Conservation (phyloP, 2,797 vertebrate genomes). For the Mormyrus proboscirostris region DNA sequence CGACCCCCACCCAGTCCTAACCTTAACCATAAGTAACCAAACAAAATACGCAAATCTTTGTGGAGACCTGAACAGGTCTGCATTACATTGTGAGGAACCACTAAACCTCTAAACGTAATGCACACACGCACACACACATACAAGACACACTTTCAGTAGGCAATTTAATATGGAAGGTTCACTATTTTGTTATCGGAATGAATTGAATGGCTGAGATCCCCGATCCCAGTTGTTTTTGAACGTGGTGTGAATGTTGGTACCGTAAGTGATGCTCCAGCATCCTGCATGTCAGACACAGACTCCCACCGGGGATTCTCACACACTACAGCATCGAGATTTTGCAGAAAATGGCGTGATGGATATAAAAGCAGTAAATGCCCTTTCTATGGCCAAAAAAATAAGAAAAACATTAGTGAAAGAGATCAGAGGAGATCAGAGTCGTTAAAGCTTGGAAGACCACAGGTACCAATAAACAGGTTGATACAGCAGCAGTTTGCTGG, state of each 20-base stretch:
- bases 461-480: neutral
- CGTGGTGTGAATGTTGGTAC: neutral
- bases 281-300: neutral
- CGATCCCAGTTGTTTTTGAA: neutral
- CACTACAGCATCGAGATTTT: neutral
- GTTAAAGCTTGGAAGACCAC: neutral
- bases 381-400: neutral
- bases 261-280: too few species aligned
- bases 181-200: neutral
- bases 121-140: neutral
- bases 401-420: neutral
- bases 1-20: too few species aligned
- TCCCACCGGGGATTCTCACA: neutral
- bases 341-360: neutral
- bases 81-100: too few species aligned
- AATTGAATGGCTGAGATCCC: neutral
- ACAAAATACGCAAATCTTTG: neutral
- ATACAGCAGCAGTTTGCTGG: neutral
- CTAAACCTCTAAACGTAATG: neutral
- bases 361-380: neutral
- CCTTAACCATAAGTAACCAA: neutral
- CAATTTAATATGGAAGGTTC: neutral
- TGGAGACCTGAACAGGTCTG: too few species aligned
- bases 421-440: neutral
- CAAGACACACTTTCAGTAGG: neutral